Conservation (phyloP, 2,888 invertebrate genomes). For the Dynastes hyllus region DNA sequence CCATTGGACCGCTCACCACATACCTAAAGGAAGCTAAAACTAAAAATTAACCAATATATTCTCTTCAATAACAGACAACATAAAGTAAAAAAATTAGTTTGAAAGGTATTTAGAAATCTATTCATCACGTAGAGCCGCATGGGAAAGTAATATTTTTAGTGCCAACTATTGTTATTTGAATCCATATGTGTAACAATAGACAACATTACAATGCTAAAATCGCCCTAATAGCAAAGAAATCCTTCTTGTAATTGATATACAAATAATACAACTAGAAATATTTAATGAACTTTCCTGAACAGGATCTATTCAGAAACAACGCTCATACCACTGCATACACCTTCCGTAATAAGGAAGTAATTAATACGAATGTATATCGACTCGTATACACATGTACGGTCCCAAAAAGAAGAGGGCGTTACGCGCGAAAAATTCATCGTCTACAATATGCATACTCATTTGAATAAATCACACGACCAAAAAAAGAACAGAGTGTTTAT, state of each 20-base stretch:
- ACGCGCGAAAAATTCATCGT: neutral
- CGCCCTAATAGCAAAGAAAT: neutral
- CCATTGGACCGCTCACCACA: too few species aligned
- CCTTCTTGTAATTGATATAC: neutral
- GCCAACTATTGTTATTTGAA: too few species aligned
- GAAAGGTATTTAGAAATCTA: too few species aligned
- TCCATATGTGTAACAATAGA: neutral
- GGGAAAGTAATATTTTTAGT: too few species aligned
- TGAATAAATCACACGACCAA: constrained; percentile 30
- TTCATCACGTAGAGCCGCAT: too few species aligned
- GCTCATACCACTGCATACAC: neutral
- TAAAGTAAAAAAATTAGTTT: too few species aligned
- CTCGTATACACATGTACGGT: neutral
- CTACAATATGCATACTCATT: constrained; percentile 36
- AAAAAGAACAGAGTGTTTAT: constrained; percentile 7
- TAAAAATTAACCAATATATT: too few species aligned
- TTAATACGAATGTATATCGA: constrained; percentile 15
- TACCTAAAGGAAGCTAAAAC: too few species aligned
- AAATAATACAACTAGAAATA: neutral
- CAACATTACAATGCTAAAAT: neutral
- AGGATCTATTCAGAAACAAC: neutral
- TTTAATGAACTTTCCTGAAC: neutral
- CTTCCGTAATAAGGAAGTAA: constrained; percentile 39
- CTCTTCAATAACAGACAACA: too few species aligned
- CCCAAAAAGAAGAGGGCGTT: constrained; percentile 1